Evolutionary conservation across 2,888 invertebrate genomes (phyloP).

Genomic region (Podabrus alpinus): DNA sequence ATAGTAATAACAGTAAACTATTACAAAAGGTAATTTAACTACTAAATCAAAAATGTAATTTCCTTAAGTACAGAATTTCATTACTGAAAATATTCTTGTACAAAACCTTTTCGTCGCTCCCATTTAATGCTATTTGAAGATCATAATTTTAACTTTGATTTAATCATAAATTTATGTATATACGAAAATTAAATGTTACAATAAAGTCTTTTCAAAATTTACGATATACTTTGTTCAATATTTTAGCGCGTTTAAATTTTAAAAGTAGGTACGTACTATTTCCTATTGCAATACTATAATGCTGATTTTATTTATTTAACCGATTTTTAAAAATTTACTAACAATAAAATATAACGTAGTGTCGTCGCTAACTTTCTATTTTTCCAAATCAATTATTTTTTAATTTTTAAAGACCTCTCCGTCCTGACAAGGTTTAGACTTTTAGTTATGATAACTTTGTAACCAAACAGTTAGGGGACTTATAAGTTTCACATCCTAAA

Average conservation of each 20-base stretch:
- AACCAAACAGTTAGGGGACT: no score
- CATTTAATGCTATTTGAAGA: conserved; percentile 18
- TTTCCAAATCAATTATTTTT: no score
- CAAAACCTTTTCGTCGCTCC: conserved; percentile 15
- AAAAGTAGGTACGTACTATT: no score
- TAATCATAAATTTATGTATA: conserved; percentile 13
- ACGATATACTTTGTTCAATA: not conserved
- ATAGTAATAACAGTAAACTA: conserved; percentile 11
- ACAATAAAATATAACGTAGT: no score
- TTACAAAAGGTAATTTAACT: conserved; percentile 23
- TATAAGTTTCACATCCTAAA: no score
- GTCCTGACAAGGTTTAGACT: no score
- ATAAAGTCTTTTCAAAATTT: not conserved
- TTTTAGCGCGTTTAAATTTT: not conserved
- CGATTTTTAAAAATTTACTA: no score
- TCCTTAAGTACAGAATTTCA: conserved; percentile 28
- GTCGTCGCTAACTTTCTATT: no score
- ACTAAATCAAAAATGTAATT: conserved; percentile 29
- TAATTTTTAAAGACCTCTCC: no score
- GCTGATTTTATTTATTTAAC: no score
- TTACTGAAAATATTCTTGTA: conserved; percentile 19
- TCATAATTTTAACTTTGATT: conserved; percentile 26
- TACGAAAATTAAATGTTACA: not conserved
- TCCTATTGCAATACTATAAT: no score
- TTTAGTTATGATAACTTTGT: no score